A percentile compares a stretch with the other conserved stretches of the same genome.
These are phyloP conservation scores for Caenorhabditis afra DNA, from an alignment of 2,888 invertebrate genomes.

Conservation along the genomic window DNA sequence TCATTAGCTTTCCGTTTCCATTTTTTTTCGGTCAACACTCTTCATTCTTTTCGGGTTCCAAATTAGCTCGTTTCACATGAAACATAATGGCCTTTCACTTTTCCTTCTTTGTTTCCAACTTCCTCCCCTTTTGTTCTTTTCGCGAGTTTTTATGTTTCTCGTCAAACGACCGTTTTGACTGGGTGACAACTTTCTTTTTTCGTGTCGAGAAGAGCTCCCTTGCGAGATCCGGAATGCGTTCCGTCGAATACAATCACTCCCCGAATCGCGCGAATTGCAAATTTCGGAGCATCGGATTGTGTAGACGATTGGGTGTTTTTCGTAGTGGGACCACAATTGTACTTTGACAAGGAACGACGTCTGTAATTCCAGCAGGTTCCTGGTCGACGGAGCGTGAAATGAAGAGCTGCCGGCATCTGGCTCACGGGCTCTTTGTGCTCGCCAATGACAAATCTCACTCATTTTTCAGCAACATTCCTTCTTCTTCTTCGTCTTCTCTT, in stretches of 20 bases:
- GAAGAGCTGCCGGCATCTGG: constrained; percentile 33
- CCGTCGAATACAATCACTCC: too few relatives aligned
- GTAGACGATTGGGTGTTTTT: too few relatives aligned
- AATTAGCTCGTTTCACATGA: constrained; percentile 47
- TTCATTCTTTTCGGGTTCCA: constrained; percentile 23
- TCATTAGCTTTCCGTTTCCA: constrained; percentile 28
- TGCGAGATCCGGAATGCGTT: too few relatives aligned
- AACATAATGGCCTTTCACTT: constrained; percentile 54
- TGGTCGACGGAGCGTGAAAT: constrained; percentile 6
- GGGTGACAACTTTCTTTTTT: too few relatives aligned
- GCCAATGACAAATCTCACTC: constrained; percentile 42
- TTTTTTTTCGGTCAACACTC: constrained; percentile 5
- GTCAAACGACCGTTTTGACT: background rate
- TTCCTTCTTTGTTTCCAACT: constrained; percentile 7
- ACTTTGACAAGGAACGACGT: too few relatives aligned
- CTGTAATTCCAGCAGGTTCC: constrained; percentile 5
- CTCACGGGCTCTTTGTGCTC: constrained; percentile 1
- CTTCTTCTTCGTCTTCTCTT: constrained; percentile 1
- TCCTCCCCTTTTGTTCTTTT: constrained; percentile 29
- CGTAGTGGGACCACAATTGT: too few relatives aligned
- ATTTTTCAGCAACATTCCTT: constrained; percentile 52
- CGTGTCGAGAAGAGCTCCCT: too few relatives aligned
- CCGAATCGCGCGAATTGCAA: too few relatives aligned
- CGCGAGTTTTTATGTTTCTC: constrained; percentile 1
- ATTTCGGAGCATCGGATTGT: too few relatives aligned